Conservation (phyloP, 2,888 invertebrate species). For the Epicampocera succincta region DNA sequence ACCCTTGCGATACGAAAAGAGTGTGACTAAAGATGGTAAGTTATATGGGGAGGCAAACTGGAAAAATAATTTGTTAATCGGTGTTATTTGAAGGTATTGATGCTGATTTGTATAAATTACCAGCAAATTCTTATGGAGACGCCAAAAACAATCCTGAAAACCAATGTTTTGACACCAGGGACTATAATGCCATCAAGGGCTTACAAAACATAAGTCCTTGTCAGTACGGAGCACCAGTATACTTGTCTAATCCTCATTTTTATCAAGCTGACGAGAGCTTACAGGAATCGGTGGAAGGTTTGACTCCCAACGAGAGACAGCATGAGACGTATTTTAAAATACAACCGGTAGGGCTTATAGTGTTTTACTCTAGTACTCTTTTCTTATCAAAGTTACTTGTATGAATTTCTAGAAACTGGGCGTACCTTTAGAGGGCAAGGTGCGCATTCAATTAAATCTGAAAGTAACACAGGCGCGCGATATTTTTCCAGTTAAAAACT, state of each 20-base stretch:
- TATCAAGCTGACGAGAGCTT: constrained; percentile 89
- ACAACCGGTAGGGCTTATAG: constrained; percentile 85
- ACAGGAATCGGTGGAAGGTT: constrained; percentile 86
- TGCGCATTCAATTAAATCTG: constrained; percentile 90
- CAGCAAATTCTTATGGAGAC: constrained; percentile 87
- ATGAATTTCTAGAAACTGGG: constrained; percentile 87
- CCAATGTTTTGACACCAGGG: constrained; percentile 87
- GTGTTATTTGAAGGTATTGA: constrained; percentile 83
- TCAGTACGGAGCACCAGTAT: constrained; percentile 94
- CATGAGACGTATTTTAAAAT: constrained; percentile 92
- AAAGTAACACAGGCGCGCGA: constrained; percentile 89
- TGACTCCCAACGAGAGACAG: constrained; percentile 86
- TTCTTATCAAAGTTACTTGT: neutral
- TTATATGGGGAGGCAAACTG: neutral
- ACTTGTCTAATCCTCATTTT: constrained; percentile 94
- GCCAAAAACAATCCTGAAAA: constrained; percentile 86
- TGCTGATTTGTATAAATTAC: constrained; percentile 88
- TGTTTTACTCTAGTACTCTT: neutral
- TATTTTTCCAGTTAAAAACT: constrained; percentile 87
- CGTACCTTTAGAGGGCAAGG: constrained; percentile 91
- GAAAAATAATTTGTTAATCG: neutral
- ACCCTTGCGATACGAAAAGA: constrained; percentile 87
- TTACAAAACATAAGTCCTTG: constrained; percentile 93
- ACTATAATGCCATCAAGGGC: constrained; percentile 87
- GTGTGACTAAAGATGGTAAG: constrained; percentile 87